Base-by-base conservation (phyloP, 2,113 vertebrate genomes). In the Pterocles orientalis region DNA sequence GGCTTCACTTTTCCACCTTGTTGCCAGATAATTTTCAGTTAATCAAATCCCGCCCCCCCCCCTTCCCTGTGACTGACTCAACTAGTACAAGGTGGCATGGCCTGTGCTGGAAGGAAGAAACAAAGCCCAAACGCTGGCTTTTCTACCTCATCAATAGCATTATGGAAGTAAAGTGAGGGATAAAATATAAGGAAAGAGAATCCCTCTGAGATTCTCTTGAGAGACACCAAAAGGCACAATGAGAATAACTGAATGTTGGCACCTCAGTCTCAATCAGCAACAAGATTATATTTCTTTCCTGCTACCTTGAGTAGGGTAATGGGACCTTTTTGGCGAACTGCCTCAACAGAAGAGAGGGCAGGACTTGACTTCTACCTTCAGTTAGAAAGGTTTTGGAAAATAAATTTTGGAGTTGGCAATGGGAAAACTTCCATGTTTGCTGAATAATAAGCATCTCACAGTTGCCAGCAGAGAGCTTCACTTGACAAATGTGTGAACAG, bases 151-250 rank as follows among this genome's bases (percentile, higher is more conserved):
- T 33, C 0, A 0, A 45, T 0, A 58, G n/a, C 24, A 41, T 66
- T 29, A 51, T 7, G 24, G 50, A 66, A 84, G 19, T 9, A 41
- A 68, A 73, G 18, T 3, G 51, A 84, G 12, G 23, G 60, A 51
- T 64, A 68, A 68, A 92, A 48, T 60, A 81, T 14, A 26, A 76
- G 69, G 47, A 75, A 81, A 72, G 36, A 83, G 41, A 95, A 60
- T 17, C 21, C 31, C 28, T 33, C 3, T 50, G 68, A 86, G 47
- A 77, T 71, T 71, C 34, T 66, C 29, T 68, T 14, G 24, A 19
- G 43, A 84, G 43, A 64, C 18, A 39, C 21, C 41, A 71, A 84
- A 75, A 88, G 28, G 25, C 36, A 70, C 17, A 19, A 9, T 3
- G 10, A 82, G 21, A 64, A 76, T 45, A 80, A 45, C 13, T 34